A percentile compares a stretch with the other conserved stretches of the same genome.
These are phyloP conservation scores for Gambusia yucatana DNA, from an alignment of 2,797 vertebrate species.

Conservation along the genomic window DNA sequence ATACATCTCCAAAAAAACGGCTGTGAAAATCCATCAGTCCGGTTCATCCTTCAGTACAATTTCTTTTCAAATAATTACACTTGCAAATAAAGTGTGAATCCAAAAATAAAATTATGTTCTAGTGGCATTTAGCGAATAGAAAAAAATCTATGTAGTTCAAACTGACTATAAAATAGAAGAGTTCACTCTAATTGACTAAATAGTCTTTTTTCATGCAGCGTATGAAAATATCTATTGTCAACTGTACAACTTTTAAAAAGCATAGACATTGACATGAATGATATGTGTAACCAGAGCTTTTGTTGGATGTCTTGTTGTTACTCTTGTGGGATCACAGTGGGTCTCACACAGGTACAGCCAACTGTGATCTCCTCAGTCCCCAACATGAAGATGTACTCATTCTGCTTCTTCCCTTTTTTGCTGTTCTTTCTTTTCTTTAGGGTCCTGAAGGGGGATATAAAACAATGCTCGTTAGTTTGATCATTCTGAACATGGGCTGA, in stretches of 20 bases:
- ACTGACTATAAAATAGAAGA: not conserved
- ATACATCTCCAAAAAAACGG: not conserved
- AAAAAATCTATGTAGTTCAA: not conserved
- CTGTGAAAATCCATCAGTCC: not conserved
- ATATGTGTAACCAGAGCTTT: not conserved
- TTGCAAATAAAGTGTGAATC: not conserved
- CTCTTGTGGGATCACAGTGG: constrained; percentile 42
- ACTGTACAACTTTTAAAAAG: not conserved
- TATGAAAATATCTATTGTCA: not conserved
- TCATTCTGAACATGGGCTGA: not conserved
- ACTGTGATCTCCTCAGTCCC: constrained; percentile 65
- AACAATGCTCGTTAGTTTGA: not conserved
- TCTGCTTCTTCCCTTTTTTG: constrained; percentile 14
- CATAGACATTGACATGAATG: not conserved
- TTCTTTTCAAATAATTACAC: not conserved
- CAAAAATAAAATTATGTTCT: not conserved
- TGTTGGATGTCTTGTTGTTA: not conserved
- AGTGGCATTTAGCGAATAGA: not conserved
- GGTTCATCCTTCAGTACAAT: not conserved
- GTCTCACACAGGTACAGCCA: constrained; percentile 82
- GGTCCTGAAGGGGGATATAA: constrained; percentile 37
- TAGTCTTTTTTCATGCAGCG: not conserved
- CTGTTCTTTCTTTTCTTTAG: not conserved
- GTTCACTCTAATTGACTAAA: not conserved
- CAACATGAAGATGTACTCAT: constrained; percentile 51